These are phyloP conservation scores for Cyrtonyx montezumae DNA, from an alignment of 2,113 vertebrate species.

Conservation along the genomic window DNA sequence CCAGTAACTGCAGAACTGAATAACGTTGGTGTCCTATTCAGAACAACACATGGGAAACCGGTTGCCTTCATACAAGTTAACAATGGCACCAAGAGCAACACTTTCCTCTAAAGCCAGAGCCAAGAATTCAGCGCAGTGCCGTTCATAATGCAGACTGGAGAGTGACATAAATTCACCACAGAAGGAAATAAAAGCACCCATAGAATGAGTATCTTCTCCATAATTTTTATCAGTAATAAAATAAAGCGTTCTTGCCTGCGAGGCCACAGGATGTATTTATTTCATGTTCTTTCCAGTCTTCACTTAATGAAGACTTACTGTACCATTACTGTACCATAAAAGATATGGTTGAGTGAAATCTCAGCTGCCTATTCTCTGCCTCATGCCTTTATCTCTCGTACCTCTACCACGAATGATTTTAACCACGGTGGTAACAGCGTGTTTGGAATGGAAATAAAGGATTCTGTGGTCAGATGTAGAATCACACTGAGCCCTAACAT, in stretches of 20 bases:
- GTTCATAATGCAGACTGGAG: not conserved
- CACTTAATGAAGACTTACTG: not conserved
- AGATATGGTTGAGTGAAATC: not conserved
- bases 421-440: not conserved
- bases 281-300: not conserved
- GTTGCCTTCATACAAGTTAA: not conserved
- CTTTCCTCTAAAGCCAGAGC: not conserved
- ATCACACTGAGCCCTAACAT: not conserved
- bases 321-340: not conserved
- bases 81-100: accelerated
- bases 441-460: not conserved
- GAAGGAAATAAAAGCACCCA: not conserved
- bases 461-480: not conserved
- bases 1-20: not conserved
- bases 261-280: not conserved
- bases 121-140: not conserved
- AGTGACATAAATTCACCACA: constrained; percentile 25
- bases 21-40: not conserved
- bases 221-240: not conserved
- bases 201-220: not conserved
- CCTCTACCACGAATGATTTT: not conserved
- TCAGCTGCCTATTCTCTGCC: not conserved
- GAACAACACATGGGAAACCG: not conserved
- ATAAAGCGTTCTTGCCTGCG: not conserved
- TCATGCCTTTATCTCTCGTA: not conserved